phyloP scores from a whole-genome alignment of 2,113 vertebrate genomes.

The Prionailurus viverrinus region DNA sequence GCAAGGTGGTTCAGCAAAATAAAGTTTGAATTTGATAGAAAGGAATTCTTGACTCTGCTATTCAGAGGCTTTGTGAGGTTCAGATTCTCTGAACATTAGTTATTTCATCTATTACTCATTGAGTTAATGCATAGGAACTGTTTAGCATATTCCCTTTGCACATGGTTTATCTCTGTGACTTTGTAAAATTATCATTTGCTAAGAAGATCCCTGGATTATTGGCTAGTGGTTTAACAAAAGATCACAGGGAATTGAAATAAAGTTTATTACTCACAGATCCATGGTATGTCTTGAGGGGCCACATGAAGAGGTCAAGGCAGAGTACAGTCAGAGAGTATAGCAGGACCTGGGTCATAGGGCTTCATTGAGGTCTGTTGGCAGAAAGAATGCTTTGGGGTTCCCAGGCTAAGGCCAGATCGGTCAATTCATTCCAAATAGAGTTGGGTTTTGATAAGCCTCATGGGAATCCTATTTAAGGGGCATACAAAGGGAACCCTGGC shows the following conservation, averaged over 20 bases:
- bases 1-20: neutral
- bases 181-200: neutral
- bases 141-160: neutral
- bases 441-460: neutral
- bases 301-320: neutral
- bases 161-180: neutral
- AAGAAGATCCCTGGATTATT: neutral
- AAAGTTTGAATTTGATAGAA: neutral
- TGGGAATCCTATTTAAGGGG: neutral
- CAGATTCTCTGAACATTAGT: neutral
- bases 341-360: neutral
- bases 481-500: neutral
- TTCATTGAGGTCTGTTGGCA: neutral
- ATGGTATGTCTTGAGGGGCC: neutral
- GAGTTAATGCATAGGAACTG: neutral
- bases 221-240: neutral
- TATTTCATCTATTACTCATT: neutral
- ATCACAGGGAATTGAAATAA: neutral
- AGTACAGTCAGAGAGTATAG: neutral
- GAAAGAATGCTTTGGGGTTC: neutral
- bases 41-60: neutral
- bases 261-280: neutral
- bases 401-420: neutral
- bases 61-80: neutral
- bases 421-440: neutral